Evolutionary conservation across 2,888 invertebrate species (phyloP).

Genomic region (Slavum lentiscoides): DNA sequence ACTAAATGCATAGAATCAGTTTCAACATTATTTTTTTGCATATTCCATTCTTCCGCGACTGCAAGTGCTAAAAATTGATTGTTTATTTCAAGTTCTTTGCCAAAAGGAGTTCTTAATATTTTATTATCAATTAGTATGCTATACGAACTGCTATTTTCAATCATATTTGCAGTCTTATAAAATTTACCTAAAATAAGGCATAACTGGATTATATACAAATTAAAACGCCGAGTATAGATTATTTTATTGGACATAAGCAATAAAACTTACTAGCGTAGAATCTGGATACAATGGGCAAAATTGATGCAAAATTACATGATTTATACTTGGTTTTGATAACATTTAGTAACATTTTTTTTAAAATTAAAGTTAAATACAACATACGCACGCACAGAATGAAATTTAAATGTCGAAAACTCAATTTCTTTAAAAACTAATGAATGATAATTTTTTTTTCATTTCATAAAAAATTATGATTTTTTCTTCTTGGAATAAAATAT

Average conservation of each 20-base stretch:
- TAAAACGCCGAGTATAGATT: no score
- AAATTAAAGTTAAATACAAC: no score
- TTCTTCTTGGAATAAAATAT: no score
- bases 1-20: constrained; percentile 88
- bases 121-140: constrained; percentile 87
- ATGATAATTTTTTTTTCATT: no score
- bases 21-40: constrained; percentile 77
- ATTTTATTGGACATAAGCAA: neutral
- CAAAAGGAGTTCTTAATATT: constrained; percentile 87
- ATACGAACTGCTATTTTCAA: constrained; percentile 72
- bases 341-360: no score
- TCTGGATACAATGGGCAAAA: neutral
- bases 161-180: constrained; percentile 73
- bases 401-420: no score
- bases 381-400: no score
- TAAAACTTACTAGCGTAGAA: constrained; percentile 37
- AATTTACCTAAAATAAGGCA: constrained; percentile 62
- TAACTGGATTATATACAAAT: no score
- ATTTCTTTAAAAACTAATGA: no score
- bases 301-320: neutral
- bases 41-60: constrained; percentile 92
- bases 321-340: constrained; percentile 1
- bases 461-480: no score
- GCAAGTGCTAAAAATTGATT: constrained; percentile 89
- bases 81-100: constrained; percentile 74